Base-by-base conservation (phyloP, 2,888 invertebrate genomes). In the Limnephilus rhombicus region DNA sequence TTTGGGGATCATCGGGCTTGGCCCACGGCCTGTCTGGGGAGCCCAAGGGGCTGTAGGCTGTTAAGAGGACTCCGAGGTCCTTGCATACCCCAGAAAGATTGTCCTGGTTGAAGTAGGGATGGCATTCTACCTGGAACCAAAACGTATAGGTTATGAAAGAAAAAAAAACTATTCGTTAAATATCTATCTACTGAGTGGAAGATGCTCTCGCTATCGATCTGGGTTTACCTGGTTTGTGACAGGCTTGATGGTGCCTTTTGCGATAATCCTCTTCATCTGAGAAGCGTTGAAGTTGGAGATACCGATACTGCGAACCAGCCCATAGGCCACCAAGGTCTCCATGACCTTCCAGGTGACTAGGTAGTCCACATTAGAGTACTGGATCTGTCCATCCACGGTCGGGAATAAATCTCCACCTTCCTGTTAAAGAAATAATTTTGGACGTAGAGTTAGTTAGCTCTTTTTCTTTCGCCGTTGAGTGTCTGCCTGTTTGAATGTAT, bases 41-140 rank as follows among this genome's bases (percentile, higher is more conserved):
- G 7, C 98, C 98, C 24, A 99, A 96, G 0, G 98, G 98, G 94
- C 98, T 98, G 96, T 98, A 99, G 0, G 98, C 98, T 0, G 98
- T 98, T 3, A 98, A 95, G 13, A 95, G 95, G 90, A 99, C 97
- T 86, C 96, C 97, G 31, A 96, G 97, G 0, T 97, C 95, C 93
- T 97, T 96, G 95, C 98, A 98, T 94, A 97, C 98, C 0, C 97
- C 96, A 49, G 97, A 97, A 2, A 98, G 95, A 68, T 97, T 97
- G 53, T 95, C 96, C 94, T 98, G 98, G 93, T 96, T 97, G 91
- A 98, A 95, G 95, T 98, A 98, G 0, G 98, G 98, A 95, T 98
- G 98, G 94, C 98, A 97, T 95, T 99, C 98, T 92, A 98, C 95
- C 98, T 98, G 94, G 1, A 94, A 94, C 34, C 1, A 41, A 83